phyloP scores from a whole-genome alignment of 2,888 invertebrate genomes.

The Ormyrus labotus region DNA sequence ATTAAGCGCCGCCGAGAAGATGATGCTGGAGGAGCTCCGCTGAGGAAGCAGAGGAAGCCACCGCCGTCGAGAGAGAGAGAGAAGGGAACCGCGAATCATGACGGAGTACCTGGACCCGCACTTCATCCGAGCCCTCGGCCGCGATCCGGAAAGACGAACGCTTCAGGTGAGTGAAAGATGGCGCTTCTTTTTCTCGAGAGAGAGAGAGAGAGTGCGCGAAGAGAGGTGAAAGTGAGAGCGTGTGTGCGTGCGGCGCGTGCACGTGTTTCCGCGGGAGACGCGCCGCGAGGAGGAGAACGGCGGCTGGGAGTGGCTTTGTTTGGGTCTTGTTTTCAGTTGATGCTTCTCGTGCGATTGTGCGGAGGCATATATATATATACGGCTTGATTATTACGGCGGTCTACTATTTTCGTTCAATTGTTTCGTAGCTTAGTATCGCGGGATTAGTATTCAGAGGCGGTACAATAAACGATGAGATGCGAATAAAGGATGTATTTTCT shows the following conservation, averaged over 20 bases:
- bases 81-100: constrained; percentile 68
- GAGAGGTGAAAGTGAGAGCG: neutral
- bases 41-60: neutral
- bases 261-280: neutral
- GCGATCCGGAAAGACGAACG: constrained; percentile 77
- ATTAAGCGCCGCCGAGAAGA: constrained; percentile 6
- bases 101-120: constrained; percentile 78
- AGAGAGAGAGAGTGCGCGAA: neutral
- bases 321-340: too few species aligned
- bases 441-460: too few species aligned
- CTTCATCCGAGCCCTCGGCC: constrained; percentile 78
- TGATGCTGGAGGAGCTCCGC: neutral
- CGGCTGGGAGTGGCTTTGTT: too few species aligned
- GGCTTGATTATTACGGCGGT: too few species aligned
- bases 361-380: too few species aligned
- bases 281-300: neutral
- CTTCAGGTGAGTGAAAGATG: constrained; percentile 74
- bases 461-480: too few species aligned
- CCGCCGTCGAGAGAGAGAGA: neutral
- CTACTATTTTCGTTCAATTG: too few species aligned
- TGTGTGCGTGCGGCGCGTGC: neutral
- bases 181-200: neutral
- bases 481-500: too few species aligned
- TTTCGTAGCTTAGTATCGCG: too few species aligned
- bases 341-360: too few species aligned